phyloP scores from a whole-genome alignment of 2,888 invertebrate genomes.

The Ochropleura leucogaster region DNA sequence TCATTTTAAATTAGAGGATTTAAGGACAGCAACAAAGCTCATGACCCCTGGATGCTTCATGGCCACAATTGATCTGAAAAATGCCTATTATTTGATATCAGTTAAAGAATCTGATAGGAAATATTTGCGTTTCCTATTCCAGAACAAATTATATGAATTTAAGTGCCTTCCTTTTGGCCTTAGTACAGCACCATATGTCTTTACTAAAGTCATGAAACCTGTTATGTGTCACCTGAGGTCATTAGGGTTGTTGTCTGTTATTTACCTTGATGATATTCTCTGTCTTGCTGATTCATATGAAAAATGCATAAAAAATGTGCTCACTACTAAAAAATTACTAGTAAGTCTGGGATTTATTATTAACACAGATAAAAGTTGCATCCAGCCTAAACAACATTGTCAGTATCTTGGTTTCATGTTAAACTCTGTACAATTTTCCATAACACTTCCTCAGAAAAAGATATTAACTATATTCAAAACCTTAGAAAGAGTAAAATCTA shows the following conservation, averaged over 20 bases:
- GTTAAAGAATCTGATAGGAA: slow-evolving; percentile 15
- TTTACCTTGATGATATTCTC: slow-evolving; percentile 51
- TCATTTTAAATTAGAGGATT: slow-evolving; percentile 57
- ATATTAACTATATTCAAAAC: background rate
- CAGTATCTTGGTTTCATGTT: slow-evolving; percentile 49
- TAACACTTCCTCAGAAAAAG: slow-evolving; percentile 52
- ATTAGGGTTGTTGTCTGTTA: slow-evolving; percentile 32
- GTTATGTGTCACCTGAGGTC: slow-evolving; percentile 37
- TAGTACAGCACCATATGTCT: slow-evolving; percentile 41
- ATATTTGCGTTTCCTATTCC: slow-evolving; percentile 27
- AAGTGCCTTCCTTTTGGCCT: slow-evolving; percentile 40
- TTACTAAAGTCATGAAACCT: slow-evolving; percentile 54
- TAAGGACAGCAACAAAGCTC: slow-evolving; percentile 48
- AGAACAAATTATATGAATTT: slow-evolving; percentile 38
- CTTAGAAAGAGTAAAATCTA: slow-evolving; percentile 23
- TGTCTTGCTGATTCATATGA: slow-evolving; percentile 27
- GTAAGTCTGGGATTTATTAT: slow-evolving; percentile 49
- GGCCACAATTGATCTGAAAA: slow-evolving; percentile 46
- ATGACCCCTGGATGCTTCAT: slow-evolving; percentile 34
- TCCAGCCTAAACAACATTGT: slow-evolving; percentile 36
- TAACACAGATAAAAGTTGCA: slow-evolving; percentile 53
- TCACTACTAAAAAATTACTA: background rate
- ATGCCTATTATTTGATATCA: slow-evolving; percentile 41
- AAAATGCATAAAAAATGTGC: slow-evolving; percentile 21
- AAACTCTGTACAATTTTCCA: slow-evolving; percentile 26